These are phyloP conservation scores for Caenorhabditis afra DNA, from an alignment of 2,888 invertebrate genomes.

Conservation along the genomic window DNA sequence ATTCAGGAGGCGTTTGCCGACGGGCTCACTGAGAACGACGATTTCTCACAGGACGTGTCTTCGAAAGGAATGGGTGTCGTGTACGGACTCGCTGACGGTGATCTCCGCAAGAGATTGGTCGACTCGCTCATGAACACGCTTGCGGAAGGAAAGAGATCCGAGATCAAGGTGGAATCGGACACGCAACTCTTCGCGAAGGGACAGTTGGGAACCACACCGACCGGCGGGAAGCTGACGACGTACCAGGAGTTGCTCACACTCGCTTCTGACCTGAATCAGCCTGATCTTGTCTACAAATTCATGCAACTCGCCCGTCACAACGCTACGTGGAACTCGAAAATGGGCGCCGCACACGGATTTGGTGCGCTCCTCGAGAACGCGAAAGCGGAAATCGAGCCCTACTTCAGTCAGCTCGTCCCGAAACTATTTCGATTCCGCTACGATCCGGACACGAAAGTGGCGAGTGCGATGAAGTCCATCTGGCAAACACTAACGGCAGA, in stretches of 20 bases:
- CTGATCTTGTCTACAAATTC: conserved; percentile 94
- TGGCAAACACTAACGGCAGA: conserved; percentile 93
- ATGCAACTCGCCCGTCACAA: conserved; percentile 96
- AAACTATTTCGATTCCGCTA: conserved; percentile 89
- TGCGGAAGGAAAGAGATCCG: conserved; percentile 84
- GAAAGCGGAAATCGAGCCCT: conserved; percentile 88
- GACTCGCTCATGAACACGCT: conserved; percentile 89
- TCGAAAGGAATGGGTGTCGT: conserved; percentile 88
- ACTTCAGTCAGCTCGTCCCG: conserved; percentile 90
- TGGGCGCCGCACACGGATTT: conserved; percentile 95
- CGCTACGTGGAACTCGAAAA: conserved; percentile 94
- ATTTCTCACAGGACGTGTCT: conserved; percentile 93
- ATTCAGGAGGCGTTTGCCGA: conserved; percentile 72
- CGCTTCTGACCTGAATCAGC: conserved; percentile 94
- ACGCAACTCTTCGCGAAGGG: conserved; percentile 92
- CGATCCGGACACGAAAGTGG: conserved; percentile 93
- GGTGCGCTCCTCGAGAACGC: conserved; percentile 90
- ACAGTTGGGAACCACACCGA: conserved; percentile 89
- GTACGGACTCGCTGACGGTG: conserved; percentile 88
- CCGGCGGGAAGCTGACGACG: conserved; percentile 86
- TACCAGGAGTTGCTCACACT: conserved; percentile 95
- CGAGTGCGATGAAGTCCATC: conserved; percentile 93
- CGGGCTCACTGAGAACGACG: conserved; percentile 81
- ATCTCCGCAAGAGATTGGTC: conserved; percentile 86
- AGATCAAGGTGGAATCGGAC: conserved; percentile 84